A percentile compares a stretch with the other conserved stretches of the same genome.
These are phyloP conservation scores for Cottus gobio DNA, from an alignment of 2,113 vertebrate genomes.

Conservation along the genomic window DNA sequence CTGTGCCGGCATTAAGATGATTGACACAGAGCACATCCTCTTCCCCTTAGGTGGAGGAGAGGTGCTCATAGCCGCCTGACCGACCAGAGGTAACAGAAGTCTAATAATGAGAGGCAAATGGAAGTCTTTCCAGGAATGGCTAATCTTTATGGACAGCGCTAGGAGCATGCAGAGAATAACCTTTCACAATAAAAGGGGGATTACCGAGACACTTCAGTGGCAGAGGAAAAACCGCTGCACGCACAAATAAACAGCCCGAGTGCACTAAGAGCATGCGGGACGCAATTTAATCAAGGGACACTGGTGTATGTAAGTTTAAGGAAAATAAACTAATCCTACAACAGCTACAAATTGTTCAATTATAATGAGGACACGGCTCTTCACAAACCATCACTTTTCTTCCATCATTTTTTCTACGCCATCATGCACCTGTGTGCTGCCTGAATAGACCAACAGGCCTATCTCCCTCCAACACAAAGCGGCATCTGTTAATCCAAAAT, in stretches of 20 bases:
- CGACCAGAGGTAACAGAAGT: slow-evolving; percentile 63
- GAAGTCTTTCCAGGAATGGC: slow-evolving; percentile 76
- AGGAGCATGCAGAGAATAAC: slow-evolving; percentile 75
- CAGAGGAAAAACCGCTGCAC: slow-evolving; percentile 68
- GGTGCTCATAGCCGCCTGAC: slow-evolving; percentile 38
- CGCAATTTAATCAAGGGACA: slow-evolving; percentile 77
- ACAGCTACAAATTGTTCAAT: slow-evolving; percentile 74
- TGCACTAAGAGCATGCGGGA: slow-evolving; percentile 56
- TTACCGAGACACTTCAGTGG: slow-evolving; percentile 79
- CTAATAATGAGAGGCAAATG: slow-evolving; percentile 81
- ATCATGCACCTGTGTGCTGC: slow-evolving; percentile 70
- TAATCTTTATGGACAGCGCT: slow-evolving; percentile 80
- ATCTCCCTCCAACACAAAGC: slow-evolving; percentile 71
- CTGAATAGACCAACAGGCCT: slow-evolving; percentile 59
- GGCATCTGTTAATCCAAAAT: slow-evolving; percentile 70
- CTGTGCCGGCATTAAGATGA: slow-evolving; percentile 61
- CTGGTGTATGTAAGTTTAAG: slow-evolving; percentile 65
- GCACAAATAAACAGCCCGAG: slow-evolving; percentile 81
- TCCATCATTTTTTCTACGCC: slow-evolving; percentile 48
- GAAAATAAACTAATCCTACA: slow-evolving; percentile 75
- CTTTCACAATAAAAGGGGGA: slow-evolving; percentile 83
- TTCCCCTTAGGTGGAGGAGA: slow-evolving; percentile 58
- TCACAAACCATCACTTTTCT: slow-evolving; percentile 67
- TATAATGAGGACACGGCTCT: slow-evolving; percentile 74
- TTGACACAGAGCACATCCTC: slow-evolving; percentile 64